phyloP scores from a whole-genome alignment of 1,140 invertebrate genomes.

The Plutomurus gul region DNA sequence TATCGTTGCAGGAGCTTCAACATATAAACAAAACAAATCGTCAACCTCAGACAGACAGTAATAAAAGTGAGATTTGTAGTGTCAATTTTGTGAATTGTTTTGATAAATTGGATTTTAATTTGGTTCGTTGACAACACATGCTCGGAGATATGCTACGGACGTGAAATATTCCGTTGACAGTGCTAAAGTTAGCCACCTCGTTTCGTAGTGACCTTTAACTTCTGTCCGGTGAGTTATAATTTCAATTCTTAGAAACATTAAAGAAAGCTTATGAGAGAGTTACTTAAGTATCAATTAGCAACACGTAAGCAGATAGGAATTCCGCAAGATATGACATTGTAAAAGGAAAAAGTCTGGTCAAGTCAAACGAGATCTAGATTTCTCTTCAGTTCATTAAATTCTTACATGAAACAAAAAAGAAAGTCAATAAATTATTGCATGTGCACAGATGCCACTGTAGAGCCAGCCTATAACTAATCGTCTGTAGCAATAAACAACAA shows the following conservation, averaged over 20 bases:
- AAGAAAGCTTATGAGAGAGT: no score
- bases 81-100: neutral
- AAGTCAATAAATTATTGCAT: slow-evolving; percentile 17
- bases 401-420: neutral
- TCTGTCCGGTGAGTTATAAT: neutral
- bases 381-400: slow-evolving; percentile 18
- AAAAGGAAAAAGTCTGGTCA: neutral
- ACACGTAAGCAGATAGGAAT: no score
- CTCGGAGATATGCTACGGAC: slow-evolving; percentile 9
- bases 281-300: no score
- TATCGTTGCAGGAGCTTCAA: no score
- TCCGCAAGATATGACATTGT: neutral
- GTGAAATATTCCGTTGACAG: neutral
- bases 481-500: no score
- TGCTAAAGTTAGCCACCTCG: slow-evolving; percentile 10
- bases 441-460: neutral
- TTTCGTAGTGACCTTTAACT: slow-evolving; percentile 7
- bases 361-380: slow-evolving; percentile 16
- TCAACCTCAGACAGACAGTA: neutral
- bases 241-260: no score
- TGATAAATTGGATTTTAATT: neutral
- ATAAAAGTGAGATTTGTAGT: slow-evolving; percentile 18
- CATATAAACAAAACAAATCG: neutral
- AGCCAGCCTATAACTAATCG: no score
- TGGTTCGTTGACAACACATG: neutral